A percentile compares a stretch with the other conserved stretches of the same genome.
These are phyloP conservation scores for Squalus acanthias DNA, from an alignment of 2,797 vertebrate species.

Conservation along the genomic window DNA sequence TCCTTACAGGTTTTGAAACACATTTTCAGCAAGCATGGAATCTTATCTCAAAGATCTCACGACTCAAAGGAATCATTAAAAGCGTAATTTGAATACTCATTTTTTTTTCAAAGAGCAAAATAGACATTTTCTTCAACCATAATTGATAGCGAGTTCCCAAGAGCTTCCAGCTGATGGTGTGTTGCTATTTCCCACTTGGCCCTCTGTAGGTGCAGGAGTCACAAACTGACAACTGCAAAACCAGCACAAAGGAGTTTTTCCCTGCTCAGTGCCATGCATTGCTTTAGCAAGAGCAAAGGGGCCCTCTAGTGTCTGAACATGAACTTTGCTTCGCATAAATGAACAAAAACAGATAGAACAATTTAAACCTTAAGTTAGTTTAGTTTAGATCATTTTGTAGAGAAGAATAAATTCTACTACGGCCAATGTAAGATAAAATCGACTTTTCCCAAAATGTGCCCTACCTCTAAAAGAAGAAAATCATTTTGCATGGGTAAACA, in stretches of 20 bases:
- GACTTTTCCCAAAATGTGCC: no score
- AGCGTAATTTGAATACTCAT: background rate
- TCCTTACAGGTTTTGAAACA: background rate
- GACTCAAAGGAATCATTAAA: background rate
- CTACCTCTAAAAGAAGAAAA: no score
- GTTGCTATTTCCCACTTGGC: background rate
- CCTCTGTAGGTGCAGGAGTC: background rate
- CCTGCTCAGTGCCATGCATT: background rate
- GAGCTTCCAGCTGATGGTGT: background rate
- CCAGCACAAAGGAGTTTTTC: background rate
- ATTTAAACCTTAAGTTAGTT: background rate
- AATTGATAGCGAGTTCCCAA: background rate
- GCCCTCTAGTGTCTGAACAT: conserved; percentile 4
- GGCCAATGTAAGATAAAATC: no score
- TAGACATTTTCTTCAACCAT: background rate
- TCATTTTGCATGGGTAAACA: no score
- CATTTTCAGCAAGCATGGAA: background rate
- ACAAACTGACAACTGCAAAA: background rate
- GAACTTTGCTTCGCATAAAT: no score
- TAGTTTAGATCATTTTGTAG: background rate
- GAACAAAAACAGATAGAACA: background rate
- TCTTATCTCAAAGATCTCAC: background rate
- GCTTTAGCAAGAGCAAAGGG: conserved; percentile 22
- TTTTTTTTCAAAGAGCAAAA: background rate
- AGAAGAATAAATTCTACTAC: no score